These are phyloP conservation scores for Trissoscelio sp. DNA, from an alignment of 2,888 invertebrate genomes.

Conservation along the genomic window DNA sequence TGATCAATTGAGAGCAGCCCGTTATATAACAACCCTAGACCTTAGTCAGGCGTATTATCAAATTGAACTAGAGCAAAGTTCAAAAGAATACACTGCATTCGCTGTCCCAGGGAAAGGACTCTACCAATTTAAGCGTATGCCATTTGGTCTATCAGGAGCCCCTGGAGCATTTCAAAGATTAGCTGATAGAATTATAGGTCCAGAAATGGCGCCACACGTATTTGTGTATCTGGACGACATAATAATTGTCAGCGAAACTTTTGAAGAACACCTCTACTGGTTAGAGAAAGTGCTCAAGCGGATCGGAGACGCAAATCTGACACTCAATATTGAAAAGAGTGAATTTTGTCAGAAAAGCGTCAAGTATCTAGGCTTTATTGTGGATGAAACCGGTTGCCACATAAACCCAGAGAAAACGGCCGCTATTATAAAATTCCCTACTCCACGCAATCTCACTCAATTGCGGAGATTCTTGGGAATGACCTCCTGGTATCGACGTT, in stretches of 20 bases:
- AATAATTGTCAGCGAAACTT: slow-evolving; percentile 15
- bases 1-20: not conserved
- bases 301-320: not conserved
- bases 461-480: slow-evolving; percentile 21
- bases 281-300: not conserved
- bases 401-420: slow-evolving; percentile 15
- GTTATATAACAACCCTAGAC: not conserved
- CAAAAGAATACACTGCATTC: not conserved
- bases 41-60: not conserved
- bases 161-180: not conserved
- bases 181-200: not conserved
- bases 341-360: slow-evolving; percentile 14
- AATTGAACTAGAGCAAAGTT: not conserved
- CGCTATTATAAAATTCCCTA: slow-evolving; percentile 1
- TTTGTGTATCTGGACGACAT: slow-evolving; percentile 16
- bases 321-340: slow-evolving; percentile 9
- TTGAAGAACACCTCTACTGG: slow-evolving; percentile 25
- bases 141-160: not conserved
- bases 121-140: not conserved
- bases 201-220: slow-evolving; percentile 5
- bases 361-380: slow-evolving; percentile 20
- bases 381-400: slow-evolving; percentile 4
- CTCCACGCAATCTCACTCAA: not conserved
- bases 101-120: slow-evolving; percentile 15
- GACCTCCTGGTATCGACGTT: slow-evolving; percentile 26